A percentile compares a stretch with the other conserved stretches of the same genome.
These are phyloP conservation scores for Cacatua alba DNA, from an alignment of 2,113 vertebrate species.

Conservation along the genomic window DNA sequence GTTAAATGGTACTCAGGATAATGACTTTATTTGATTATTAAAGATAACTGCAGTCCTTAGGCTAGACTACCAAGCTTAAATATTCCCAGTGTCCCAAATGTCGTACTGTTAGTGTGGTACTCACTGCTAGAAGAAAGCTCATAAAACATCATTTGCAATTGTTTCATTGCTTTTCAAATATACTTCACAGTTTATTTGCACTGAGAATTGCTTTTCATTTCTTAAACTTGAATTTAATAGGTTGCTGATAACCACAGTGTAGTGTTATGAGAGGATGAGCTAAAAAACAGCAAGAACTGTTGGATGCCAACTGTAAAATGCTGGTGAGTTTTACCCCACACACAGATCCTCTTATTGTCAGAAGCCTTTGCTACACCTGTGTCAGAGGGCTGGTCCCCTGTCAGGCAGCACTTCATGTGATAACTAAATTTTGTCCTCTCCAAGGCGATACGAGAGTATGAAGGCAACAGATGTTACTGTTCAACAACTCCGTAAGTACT, in stretches of 20 bases:
- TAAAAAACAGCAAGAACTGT: neutral
- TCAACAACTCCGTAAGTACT: neutral
- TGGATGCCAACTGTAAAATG: neutral
- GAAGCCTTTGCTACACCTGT: neutral
- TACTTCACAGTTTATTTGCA: neutral
- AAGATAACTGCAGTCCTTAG: neutral
- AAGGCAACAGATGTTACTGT: neutral
- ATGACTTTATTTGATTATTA: conserved; percentile 1
- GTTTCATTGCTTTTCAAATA: neutral
- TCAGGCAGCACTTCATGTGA: neutral
- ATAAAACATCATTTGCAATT: neutral
- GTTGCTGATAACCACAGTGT: neutral
- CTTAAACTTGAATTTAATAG: neutral
- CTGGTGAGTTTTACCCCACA: neutral
- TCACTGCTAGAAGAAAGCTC: neutral
- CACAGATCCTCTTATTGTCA: neutral
- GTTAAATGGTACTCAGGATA: neutral
- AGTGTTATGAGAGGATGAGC: neutral
- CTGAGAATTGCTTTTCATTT: conserved; percentile 12
- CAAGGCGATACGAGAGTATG: neutral
- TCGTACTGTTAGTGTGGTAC: neutral
- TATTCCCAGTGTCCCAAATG: neutral
- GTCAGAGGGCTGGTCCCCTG: neutral
- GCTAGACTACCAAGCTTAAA: neutral
- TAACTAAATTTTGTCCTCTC: neutral